A percentile compares a stretch with the other conserved stretches of the same genome.
Evolutionary conservation across 2,888 invertebrate genomes (phyloP).

Genomic region (Himalopsyche kuldschensis): DNA sequence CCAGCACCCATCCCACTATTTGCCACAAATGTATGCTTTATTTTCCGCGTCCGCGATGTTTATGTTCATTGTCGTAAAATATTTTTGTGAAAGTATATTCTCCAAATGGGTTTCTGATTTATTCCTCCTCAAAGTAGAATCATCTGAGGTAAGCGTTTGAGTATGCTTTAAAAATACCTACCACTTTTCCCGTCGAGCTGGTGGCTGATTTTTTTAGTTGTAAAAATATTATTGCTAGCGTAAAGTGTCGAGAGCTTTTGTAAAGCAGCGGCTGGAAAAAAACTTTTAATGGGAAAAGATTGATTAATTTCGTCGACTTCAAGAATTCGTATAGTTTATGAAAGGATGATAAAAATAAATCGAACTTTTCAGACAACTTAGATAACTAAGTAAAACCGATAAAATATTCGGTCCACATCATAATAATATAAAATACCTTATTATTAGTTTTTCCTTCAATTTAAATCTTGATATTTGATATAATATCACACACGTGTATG

Average conservation of each 20-base stretch:
- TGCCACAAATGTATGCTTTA: slow-evolving; percentile 23
- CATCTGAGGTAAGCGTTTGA: slow-evolving; percentile 22
- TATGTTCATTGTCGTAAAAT: slow-evolving; percentile 33
- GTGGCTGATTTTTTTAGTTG: slow-evolving; percentile 2
- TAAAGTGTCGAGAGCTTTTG: slow-evolving; percentile 17
- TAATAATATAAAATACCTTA: too few relatives aligned
- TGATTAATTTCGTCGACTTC: neutral
- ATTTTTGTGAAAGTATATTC: slow-evolving; percentile 22
- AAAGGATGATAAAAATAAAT: neutral
- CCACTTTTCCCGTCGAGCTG: neutral
- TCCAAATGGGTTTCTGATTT: slow-evolving; percentile 34
- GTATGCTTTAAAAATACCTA: slow-evolving; percentile 7
- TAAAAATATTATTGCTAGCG: slow-evolving; percentile 28
- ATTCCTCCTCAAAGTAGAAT: slow-evolving; percentile 29
- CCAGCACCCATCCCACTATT: neutral
- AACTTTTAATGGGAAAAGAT: slow-evolving; percentile 3
- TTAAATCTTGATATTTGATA: too few relatives aligned
- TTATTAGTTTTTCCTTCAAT: too few relatives aligned
- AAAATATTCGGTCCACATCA: neutral
- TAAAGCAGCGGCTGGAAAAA: neutral
- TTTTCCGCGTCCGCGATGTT: slow-evolving; percentile 13
- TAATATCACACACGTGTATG: too few relatives aligned
- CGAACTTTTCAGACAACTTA: neutral
- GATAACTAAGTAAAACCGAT: neutral
- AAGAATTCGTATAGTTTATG: neutral